phyloP scores from a whole-genome alignment of 2,888 invertebrate species.

The Phyllotreta striolata region DNA sequence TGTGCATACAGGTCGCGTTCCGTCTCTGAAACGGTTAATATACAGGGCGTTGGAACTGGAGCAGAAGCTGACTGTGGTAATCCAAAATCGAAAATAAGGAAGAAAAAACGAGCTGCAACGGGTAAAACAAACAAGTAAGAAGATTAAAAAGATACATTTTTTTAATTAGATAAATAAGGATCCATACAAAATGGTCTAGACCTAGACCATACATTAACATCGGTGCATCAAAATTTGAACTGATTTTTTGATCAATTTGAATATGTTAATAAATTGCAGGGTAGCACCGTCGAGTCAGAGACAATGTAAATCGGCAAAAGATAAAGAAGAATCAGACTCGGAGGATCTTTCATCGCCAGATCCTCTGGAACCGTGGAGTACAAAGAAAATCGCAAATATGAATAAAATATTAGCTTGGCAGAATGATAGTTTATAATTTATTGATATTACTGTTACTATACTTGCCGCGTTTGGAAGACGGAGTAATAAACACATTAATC shows the following conservation, averaged over 20 bases:
- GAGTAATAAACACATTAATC: no score
- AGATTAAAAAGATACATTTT: neutral
- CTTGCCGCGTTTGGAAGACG: no score
- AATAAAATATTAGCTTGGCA: constrained; percentile 75
- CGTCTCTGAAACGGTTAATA: constrained; percentile 44
- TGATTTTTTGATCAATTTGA: neutral
- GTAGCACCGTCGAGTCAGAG: constrained; percentile 62
- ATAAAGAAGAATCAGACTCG: constrained; percentile 46
- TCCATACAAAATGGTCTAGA: no score
- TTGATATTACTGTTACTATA: constrained; percentile 8
- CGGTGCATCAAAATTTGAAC: neutral
- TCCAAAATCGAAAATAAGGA: constrained; percentile 50
- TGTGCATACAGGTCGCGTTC: constrained; percentile 41
- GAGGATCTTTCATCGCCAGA: constrained; percentile 63
- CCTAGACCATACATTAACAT: no score
- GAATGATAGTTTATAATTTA: constrained; percentile 62
- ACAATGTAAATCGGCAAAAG: constrained; percentile 60
- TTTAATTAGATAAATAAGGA: neutral
- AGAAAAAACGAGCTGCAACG: constrained; percentile 56
- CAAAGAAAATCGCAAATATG: constrained; percentile 73
- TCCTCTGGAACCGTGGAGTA: constrained; percentile 78
- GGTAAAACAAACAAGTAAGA: constrained; percentile 57
- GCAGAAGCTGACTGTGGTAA: constrained; percentile 51
- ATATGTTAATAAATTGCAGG: constrained; percentile 50
- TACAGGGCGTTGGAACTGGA: constrained; percentile 55